A percentile compares a stretch with the other conserved stretches of the same genome.
phyloP scores from a whole-genome alignment of 2,888 invertebrate species.

The Erebia aethiops region DNA sequence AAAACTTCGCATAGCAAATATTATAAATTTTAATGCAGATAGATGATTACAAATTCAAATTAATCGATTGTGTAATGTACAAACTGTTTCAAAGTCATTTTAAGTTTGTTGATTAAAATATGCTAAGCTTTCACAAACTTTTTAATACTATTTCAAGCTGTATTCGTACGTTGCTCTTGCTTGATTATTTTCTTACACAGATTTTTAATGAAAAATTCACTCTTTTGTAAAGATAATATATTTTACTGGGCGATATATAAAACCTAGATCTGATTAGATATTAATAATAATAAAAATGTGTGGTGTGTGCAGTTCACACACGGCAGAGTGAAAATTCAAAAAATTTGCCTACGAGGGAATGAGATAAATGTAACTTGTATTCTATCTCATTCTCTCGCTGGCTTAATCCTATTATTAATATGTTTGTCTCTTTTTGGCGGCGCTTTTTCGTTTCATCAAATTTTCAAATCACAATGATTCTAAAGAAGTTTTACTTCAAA shows the following conservation, averaged over 20 bases:
- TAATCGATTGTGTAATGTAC: slow-evolving; percentile 31
- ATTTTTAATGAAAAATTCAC: background rate
- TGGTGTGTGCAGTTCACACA: too few species aligned
- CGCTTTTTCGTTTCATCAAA: too few species aligned
- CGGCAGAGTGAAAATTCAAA: too few species aligned
- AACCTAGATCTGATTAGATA: too few species aligned
- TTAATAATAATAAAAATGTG: too few species aligned
- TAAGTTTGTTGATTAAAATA: slow-evolving; percentile 38
- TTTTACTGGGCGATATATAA: background rate
- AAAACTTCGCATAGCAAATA: slow-evolving; percentile 14
- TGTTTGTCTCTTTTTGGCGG: too few species aligned
- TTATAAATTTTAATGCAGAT: slow-evolving; percentile 21
- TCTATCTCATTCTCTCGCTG: too few species aligned
- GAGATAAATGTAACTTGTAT: too few species aligned
- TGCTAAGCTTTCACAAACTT: slow-evolving; percentile 38
- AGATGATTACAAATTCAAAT: slow-evolving; percentile 33
- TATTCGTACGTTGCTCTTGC: background rate
- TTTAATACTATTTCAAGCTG: slow-evolving; percentile 34
- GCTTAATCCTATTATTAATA: too few species aligned
- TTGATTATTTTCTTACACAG: slow-evolving; percentile 2
- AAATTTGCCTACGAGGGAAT: too few species aligned
- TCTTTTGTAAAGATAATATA: background rate
- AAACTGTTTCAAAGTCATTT: slow-evolving; percentile 37
- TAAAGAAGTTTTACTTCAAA: too few species aligned
- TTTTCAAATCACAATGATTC: too few species aligned